These are phyloP conservation scores for Ctenosaura bakeri DNA, from an alignment of 2,797 vertebrate genomes.

Conservation along the genomic window DNA sequence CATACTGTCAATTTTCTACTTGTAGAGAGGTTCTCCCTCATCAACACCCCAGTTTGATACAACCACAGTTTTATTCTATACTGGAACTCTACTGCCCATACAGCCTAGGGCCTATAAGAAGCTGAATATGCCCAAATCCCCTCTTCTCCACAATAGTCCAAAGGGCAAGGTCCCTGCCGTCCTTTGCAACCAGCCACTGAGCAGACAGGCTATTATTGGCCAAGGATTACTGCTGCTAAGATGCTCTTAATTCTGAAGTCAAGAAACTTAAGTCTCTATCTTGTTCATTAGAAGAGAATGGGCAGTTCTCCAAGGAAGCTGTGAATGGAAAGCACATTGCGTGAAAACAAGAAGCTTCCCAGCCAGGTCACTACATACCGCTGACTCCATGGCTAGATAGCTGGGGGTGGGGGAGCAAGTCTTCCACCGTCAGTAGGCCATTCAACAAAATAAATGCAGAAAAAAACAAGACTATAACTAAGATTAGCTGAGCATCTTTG, in stretches of 20 bases:
- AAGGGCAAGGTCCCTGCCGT: neutral
- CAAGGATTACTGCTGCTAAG: conserved; percentile 25
- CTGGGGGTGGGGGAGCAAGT: neutral
- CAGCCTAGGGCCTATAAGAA: neutral
- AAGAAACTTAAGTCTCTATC: neutral
- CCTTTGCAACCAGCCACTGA: neutral
- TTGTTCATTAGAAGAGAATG: neutral
- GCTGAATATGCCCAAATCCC: neutral
- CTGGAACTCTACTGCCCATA: neutral
- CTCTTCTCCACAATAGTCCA: neutral
- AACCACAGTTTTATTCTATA: neutral
- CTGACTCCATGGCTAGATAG: fast-evolving
- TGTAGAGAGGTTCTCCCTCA: neutral
- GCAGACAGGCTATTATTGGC: conserved; percentile 27
- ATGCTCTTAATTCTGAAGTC: conserved; percentile 29
- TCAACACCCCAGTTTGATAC: neutral
- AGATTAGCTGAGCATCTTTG: neutral
- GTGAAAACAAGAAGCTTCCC: fast-evolving
- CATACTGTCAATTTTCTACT: neutral
- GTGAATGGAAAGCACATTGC: fast-evolving
- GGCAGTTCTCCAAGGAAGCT: neutral
- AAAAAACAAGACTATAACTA: neutral
- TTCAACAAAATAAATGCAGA: neutral
- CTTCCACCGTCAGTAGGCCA: fast-evolving
- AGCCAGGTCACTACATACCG: neutral